Percentiles rank a stretch among this genome's conserved stretches.
Evolutionary conservation across 2,888 invertebrate species (phyloP).

Genomic region (Lacanobia wlatinum): DNA sequence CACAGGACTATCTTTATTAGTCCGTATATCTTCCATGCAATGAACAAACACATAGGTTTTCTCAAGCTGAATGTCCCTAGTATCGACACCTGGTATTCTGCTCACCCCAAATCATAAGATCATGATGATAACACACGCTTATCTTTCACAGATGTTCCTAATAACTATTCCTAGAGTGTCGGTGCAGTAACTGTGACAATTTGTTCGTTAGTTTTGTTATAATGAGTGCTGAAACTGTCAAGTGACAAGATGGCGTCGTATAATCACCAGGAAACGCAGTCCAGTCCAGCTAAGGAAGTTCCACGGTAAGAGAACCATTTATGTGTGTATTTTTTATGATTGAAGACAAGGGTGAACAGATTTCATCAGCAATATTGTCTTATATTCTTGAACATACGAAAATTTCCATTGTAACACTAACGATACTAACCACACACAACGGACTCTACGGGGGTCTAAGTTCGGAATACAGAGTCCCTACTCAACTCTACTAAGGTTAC

Average conservation of each 20-base stretch:
- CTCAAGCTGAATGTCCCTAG: not conserved
- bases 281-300: constrained; percentile 83
- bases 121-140: constrained; percentile 20
- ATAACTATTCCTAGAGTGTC: constrained; percentile 62
- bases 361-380: too few relatives aligned
- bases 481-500: too few relatives aligned
- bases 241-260: constrained; percentile 81
- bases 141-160: constrained; percentile 65
- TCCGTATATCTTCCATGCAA: not conserved
- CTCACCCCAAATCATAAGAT: constrained; percentile 7
- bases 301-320: constrained; percentile 80
- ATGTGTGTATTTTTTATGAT: too few relatives aligned
- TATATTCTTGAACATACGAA: too few relatives aligned
- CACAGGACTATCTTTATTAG: too few relatives aligned
- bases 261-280: constrained; percentile 84
- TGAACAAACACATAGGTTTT: not conserved
- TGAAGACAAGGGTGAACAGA: too few relatives aligned
- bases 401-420: too few relatives aligned
- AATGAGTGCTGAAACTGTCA: constrained; percentile 74
- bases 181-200: constrained; percentile 63
- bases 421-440: too few relatives aligned
- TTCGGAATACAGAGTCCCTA: too few relatives aligned
- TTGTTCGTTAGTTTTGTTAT: constrained; percentile 41
- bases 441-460: too few relatives aligned
- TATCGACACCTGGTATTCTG: constrained; percentile 22